phyloP scores from a whole-genome alignment of 1,140 invertebrate species.

The Cyclina sinensis region DNA sequence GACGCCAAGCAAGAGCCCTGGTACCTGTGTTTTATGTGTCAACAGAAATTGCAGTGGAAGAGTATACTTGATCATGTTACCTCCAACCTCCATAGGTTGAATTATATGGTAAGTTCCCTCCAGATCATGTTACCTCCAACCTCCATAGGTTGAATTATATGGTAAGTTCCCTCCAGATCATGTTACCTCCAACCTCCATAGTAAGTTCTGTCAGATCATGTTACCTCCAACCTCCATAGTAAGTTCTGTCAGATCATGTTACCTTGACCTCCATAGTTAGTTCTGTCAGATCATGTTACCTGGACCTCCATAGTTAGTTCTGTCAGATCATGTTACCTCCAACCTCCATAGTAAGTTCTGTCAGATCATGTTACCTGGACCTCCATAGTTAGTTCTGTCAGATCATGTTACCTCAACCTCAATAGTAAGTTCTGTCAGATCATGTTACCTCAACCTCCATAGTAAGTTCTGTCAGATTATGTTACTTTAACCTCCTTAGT shows the following conservation, averaged over 20 bases:
- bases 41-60: conserved; percentile 60
- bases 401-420: too few relatives aligned
- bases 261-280: not conserved
- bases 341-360: not conserved
- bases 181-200: too few relatives aligned
- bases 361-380: not conserved
- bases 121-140: not conserved
- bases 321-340: too few relatives aligned
- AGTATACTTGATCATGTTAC: conserved; percentile 65
- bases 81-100: conserved; percentile 53
- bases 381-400: not conserved
- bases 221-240: not conserved
- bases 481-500: not conserved
- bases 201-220: too few relatives aligned
- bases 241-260: not conserved
- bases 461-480: not conserved
- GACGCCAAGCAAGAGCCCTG: conserved; percentile 54
- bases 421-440: too few relatives aligned
- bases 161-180: too few relatives aligned
- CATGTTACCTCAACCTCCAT: too few relatives aligned
- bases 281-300: too few relatives aligned
- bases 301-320: too few relatives aligned
- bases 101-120: conserved; percentile 45
- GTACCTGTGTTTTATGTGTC: conserved; percentile 67
- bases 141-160: conserved; percentile 2